Conservation (phyloP, 2,113 vertebrate genomes). For the Ifrita kowaldi region DNA sequence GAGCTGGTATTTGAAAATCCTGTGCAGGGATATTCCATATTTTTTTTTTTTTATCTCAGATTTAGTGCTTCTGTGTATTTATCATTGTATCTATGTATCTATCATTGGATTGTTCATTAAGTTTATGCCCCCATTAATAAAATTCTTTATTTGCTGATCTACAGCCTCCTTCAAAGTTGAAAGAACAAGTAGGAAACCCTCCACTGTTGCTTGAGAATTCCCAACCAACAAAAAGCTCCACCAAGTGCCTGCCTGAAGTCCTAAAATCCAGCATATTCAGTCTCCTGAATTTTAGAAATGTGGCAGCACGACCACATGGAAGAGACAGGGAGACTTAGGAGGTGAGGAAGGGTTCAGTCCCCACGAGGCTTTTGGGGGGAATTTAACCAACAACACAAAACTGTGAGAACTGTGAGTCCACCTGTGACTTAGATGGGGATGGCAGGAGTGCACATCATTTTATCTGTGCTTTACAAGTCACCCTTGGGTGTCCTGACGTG, state of each 20-base stretch:
- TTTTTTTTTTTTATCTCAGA: not conserved
- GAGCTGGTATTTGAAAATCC: not conserved
- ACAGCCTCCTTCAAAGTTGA: not conserved
- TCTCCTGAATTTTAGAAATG: not conserved
- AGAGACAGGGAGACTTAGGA: not conserved
- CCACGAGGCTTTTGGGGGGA: not conserved
- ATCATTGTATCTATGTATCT: too few species aligned
- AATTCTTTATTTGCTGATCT: not conserved
- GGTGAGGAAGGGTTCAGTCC: not conserved
- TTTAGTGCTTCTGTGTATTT: not conserved
- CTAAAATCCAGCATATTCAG: not conserved
- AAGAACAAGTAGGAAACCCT: not conserved
- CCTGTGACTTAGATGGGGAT: not conserved
- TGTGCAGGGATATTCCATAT: accelerated
- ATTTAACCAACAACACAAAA: not conserved
- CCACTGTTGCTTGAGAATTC: not conserved
- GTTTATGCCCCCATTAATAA: not conserved
- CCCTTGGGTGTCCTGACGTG: not conserved
- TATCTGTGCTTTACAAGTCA: not conserved
- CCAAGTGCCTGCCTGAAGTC: not conserved
- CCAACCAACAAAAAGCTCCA: not conserved
- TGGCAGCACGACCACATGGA: not conserved
- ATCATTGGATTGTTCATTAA: not conserved
- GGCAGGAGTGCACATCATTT: not conserved
- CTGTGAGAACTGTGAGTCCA: not conserved